These are phyloP conservation scores for Limosa lapponica DNA, from an alignment of 2,797 vertebrate species.

Conservation along the genomic window DNA sequence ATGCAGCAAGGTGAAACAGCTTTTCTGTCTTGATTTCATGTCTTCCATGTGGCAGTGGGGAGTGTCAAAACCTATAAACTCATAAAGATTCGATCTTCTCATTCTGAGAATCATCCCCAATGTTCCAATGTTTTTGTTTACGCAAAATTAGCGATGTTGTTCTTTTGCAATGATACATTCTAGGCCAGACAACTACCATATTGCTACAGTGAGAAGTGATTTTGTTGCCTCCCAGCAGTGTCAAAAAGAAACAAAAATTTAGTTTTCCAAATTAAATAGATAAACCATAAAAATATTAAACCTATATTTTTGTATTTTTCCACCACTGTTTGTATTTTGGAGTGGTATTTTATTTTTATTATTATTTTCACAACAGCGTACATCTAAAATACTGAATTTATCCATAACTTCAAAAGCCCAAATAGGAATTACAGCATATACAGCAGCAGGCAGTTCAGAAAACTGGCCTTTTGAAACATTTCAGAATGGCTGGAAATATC, in stretches of 20 bases:
- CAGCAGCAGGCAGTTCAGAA: slow-evolving; percentile 45
- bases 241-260: neutral
- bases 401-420: slow-evolving; percentile 16
- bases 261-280: neutral
- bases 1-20: neutral
- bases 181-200: neutral
- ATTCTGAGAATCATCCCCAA: neutral
- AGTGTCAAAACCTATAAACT: neutral
- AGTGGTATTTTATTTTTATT: neutral
- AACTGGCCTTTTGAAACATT: slow-evolving; percentile 46
- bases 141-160: rapidly evolving
- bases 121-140: neutral
- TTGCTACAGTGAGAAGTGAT: neutral
- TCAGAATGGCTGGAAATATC: slow-evolving; percentile 51
- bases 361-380: neutral
- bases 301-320: neutral
- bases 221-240: neutral
- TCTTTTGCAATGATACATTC: neutral
- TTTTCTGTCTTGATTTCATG: neutral
- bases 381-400: slow-evolving; percentile 48
- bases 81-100: neutral
- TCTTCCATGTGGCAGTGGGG: neutral
- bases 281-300: neutral
- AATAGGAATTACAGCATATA: slow-evolving; percentile 32
- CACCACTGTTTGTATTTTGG: neutral